A percentile compares a stretch with the other conserved stretches of the same genome.
Conservation (phyloP, 2,888 invertebrate genomes). For the Deilephila elpenor region DNA sequence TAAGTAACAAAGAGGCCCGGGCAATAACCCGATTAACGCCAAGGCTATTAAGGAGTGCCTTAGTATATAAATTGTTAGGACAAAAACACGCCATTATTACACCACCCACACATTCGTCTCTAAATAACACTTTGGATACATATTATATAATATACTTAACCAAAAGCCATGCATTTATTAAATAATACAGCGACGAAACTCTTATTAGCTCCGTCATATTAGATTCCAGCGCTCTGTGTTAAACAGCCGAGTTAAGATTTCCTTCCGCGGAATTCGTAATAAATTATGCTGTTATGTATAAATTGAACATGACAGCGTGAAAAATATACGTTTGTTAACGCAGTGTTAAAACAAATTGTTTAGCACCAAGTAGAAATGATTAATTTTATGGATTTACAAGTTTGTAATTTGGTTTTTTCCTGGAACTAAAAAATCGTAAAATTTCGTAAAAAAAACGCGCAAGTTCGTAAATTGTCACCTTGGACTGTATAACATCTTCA, state of each 20-base stretch:
- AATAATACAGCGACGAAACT: neutral
- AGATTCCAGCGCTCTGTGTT: neutral
- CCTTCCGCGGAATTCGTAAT: slow-evolving; percentile 13
- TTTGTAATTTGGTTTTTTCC: slow-evolving; percentile 44
- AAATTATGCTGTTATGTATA: slow-evolving; percentile 4
- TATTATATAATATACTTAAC: too few relatives aligned
- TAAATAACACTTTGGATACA: too few relatives aligned
- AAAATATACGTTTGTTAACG: slow-evolving; percentile 23
- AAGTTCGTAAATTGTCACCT: neutral
- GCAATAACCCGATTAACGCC: too few relatives aligned
- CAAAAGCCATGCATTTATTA: neutral
- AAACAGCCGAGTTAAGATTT: neutral
- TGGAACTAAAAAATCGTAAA: neutral
- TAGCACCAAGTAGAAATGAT: slow-evolving; percentile 34
- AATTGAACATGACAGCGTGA: slow-evolving; percentile 25
- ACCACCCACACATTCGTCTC: too few relatives aligned
- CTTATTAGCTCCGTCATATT: neutral
- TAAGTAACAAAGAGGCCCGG: too few relatives aligned
- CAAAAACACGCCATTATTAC: too few relatives aligned
- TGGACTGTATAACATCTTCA: neutral
- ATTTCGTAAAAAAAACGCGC: neutral
- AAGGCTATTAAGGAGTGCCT: too few relatives aligned
- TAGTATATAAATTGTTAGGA: too few relatives aligned
- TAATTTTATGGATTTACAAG: slow-evolving; percentile 51
- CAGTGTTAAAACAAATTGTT: slow-evolving; percentile 44